Base-by-base conservation (phyloP, 2,113 vertebrate species). In the Syngnathus floridae region DNA sequence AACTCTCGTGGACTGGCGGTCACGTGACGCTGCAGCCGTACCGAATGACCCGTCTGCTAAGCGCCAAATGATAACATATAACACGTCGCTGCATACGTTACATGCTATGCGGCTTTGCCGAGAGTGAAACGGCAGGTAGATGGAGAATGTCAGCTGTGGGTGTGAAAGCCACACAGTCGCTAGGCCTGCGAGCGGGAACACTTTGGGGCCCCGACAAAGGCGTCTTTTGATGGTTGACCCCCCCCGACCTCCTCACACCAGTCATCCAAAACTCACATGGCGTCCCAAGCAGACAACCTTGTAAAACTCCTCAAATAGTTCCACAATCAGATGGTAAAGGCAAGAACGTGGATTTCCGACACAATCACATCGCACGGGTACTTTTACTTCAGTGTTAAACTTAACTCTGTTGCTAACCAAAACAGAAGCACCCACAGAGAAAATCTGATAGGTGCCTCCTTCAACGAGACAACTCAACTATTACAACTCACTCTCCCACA, bases 101-200 rank as follows among this genome's bases (percentile, higher is more conserved):
- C 78, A 61, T 79, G 61, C 76, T 66, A 37, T 54, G 62, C 38
- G 66, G 45, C 5, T 17, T 51, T 54, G 69, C 64, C 66, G 48
- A 62, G 55, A 71, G 73, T 64, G 67, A 86, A 84, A 82, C 81
- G 64, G 77, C 89, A 76, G 74, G 73, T 67, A 84, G 82, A 76
- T 82, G 87, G 74, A 84, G 83, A 91, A 90, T 88, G 85, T 90
- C 84, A 75, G 71, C 83, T 74, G 76, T 22, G 65, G 70, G 87
- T 91, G 89, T 88, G 87, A 91, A 90, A 88, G 81, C 79, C 82
- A 69, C 62, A 82, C 76, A 68, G 72, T 79, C 67, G 66, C 78
- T 75, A 71, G 73, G 69, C 46, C 69, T 59, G 58, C 74, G 64
- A 81, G 74, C 67, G 4, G 74, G 40, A 69, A 72, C 65, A 52